Evolutionary conservation across 2,888 invertebrate genomes (phyloP), one percentile per base, ranked within the genome.

Genomic region (Microplitis manilae): DNA sequence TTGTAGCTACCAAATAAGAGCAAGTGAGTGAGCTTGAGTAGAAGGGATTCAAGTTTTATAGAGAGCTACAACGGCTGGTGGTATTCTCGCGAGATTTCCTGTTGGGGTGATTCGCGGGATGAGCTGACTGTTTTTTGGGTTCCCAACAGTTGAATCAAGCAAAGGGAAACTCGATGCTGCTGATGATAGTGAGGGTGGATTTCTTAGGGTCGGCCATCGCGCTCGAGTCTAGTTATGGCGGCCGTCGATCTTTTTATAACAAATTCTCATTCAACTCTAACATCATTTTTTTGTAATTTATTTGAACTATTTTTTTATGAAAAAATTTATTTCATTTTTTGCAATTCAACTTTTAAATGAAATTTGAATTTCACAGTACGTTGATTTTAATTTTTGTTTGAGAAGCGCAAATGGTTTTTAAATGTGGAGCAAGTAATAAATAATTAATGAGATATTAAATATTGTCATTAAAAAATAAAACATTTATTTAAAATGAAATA

Each of bases 171-270:
- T 50, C 50, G 13, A 50, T 50, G 81, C 82, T 83, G 81, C 84
- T 87, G 86, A 86, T 87, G 85, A 85, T 84, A 82, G 83, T 84
- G 85, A 87, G 87, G 87, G 87, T 86, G 85, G 86, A 82, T 87
- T 87, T 86, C 85, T 86, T 84, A 81, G 81, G 83, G 85, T 85
- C 88, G 87, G 88, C 88, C 88, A 88, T 88, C 86, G 86, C 85
- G 87, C 83, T 87, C 83, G 81, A 80, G 82, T 81, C 30, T 83
- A 86, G 87, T 85, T 85, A 88, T 88, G 88, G 88, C 88, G 88
- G 81, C 87, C 86, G 15, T 38, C 71, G 79, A 40, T 50, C 50
- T 50, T 50, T 50, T 50, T 50, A n/a, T 62, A 50, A 50, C 50
- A 50, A 50, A 30, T 30, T 30, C 30, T 30, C 30, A 30, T 50